Conservation (phyloP, 2,797 vertebrate genomes). For the Lerista edwardsae region DNA sequence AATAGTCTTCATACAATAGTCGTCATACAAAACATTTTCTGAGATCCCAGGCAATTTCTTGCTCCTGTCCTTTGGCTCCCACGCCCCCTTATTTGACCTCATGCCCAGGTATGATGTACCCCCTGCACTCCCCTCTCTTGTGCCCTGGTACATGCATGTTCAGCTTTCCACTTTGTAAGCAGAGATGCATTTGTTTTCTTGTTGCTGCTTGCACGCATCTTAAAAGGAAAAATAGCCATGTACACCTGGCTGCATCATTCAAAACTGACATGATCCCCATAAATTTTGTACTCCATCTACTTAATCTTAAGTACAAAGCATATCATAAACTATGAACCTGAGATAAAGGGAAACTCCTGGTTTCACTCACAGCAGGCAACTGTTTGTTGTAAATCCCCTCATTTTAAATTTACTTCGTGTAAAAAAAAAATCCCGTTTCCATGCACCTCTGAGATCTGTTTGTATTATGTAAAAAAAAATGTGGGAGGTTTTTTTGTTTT, state of each 20-base stretch:
- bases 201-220: not conserved
- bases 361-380: constrained; percentile 70
- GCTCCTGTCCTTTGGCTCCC: too few species aligned
- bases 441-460: constrained; percentile 83
- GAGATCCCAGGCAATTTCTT: too few species aligned
- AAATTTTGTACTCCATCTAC: not conserved
- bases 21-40: too few species aligned
- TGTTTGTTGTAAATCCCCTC: constrained; percentile 67
- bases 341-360: constrained; percentile 69
- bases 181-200: not conserved
- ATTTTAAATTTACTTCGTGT: constrained; percentile 44
- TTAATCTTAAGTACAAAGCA: not conserved
- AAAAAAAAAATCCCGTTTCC: constrained; percentile 73
- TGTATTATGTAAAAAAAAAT: constrained; percentile 92
- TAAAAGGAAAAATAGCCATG: not conserved
- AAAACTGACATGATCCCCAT: not conserved
- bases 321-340: not conserved
- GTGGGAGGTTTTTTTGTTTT: not conserved
- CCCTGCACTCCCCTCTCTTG: too few species aligned
- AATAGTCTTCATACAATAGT: too few species aligned
- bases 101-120: too few species aligned
- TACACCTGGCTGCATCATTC: not conserved
- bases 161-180: not conserved
- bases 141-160: too few species aligned
- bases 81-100: too few species aligned